phyloP scores from a whole-genome alignment of 2,113 vertebrate genomes.

The Gasterosteus aculeatus region DNA sequence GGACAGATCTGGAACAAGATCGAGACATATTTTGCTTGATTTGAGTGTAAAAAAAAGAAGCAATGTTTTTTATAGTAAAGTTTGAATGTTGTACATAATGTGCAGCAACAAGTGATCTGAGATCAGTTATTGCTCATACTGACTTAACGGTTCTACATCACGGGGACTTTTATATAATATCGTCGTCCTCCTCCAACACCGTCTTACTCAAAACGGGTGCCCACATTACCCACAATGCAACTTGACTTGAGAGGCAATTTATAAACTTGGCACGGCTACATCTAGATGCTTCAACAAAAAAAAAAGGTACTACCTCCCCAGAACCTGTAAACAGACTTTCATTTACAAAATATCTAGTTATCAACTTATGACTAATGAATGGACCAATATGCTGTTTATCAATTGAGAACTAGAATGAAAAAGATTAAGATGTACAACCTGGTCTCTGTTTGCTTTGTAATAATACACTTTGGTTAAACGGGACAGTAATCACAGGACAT shows the following conservation, averaged over 20 bases:
- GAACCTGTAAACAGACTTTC: too few relatives aligned
- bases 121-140: background rate
- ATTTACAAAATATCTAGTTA: too few relatives aligned
- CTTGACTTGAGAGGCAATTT: background rate
- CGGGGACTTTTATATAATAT: background rate
- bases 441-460: too few relatives aligned
- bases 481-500: too few relatives aligned
- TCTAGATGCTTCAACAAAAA: too few relatives aligned
- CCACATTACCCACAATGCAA: background rate
- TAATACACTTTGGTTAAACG: too few relatives aligned
- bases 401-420: too few relatives aligned
- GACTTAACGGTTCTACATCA: background rate
- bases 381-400: too few relatives aligned
- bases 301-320: too few relatives aligned
- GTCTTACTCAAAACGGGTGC: background rate
- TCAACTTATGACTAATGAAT: too few relatives aligned
- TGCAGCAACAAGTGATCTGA: background rate
- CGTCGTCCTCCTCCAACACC: background rate
- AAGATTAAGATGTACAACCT: too few relatives aligned
- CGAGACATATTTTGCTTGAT: background rate
- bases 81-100: background rate
- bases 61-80: background rate
- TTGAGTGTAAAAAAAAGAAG: background rate
- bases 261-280: background rate
- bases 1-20: conserved; percentile 93